A percentile compares a stretch with the other conserved stretches of the same genome.
These are phyloP conservation scores for Pangasius larnaudii DNA, from an alignment of 2,797 vertebrate species.

Conservation along the genomic window DNA sequence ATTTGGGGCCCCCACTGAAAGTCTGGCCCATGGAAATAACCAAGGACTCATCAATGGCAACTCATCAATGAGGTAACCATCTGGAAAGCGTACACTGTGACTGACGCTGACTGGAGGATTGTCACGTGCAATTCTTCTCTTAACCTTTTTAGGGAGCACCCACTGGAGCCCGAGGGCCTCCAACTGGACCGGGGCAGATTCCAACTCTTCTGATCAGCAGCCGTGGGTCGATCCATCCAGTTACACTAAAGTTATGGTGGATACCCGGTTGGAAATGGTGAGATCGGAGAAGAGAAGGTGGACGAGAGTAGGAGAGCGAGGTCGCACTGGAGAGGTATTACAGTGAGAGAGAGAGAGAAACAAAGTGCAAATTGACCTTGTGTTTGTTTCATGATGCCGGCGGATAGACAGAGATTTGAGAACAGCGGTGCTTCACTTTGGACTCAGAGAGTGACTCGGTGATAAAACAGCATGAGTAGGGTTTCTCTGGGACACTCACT, in stretches of 20 bases:
- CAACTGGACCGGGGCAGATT: not conserved
- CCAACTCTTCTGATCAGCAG: not conserved
- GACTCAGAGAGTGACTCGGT: slow-evolving; percentile 14
- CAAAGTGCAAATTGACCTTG: not conserved
- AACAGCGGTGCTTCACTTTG: slow-evolving; percentile 32
- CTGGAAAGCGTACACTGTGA: too few relatives aligned
- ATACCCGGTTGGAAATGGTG: not conserved
- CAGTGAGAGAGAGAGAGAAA: not conserved
- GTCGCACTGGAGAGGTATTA: not conserved
- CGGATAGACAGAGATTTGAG: not conserved
- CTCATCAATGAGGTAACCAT: not conserved
- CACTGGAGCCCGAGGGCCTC: too few relatives aligned
- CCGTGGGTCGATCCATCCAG: not conserved
- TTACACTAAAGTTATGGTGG: not conserved
- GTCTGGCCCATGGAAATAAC: not conserved
- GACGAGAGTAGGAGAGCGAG: not conserved
- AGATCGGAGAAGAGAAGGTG: not conserved
- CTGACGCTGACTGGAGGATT: too few relatives aligned
- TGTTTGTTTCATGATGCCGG: slow-evolving; percentile 20
- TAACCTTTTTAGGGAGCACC: not conserved
- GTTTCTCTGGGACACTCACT: slow-evolving; percentile 5
- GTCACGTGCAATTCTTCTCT: not conserved
- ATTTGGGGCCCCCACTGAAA: not conserved
- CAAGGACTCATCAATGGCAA: not conserved
- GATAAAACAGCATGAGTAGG: slow-evolving; percentile 15